These are phyloP conservation scores for Biston betularia DNA, from an alignment of 2,888 invertebrate species.

Conservation along the genomic window DNA sequence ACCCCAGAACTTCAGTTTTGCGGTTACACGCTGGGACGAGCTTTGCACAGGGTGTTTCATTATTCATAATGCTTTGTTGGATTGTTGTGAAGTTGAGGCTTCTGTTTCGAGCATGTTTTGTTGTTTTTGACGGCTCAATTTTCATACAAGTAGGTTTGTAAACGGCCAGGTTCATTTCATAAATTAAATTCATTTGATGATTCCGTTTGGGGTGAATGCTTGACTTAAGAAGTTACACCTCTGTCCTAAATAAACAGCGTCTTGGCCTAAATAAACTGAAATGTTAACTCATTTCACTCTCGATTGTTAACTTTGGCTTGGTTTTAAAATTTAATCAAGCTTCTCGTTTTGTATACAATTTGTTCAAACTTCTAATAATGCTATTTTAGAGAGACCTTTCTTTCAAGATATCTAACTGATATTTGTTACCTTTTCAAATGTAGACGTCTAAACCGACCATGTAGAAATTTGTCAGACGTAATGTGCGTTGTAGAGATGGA, in stretches of 20 bases:
- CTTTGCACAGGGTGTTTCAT: constrained; percentile 77
- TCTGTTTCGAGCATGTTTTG: constrained; percentile 69
- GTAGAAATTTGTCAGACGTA: no score
- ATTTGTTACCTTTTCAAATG: no score
- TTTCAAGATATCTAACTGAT: no score
- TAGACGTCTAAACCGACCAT: no score
- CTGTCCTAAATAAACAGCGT: constrained; percentile 47
- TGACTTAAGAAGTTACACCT: constrained; percentile 33
- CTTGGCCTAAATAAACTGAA: constrained; percentile 39
- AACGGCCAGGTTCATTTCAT: constrained; percentile 30
- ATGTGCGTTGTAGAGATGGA: no score
- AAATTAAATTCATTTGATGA: constrained; percentile 36
- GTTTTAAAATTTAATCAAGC: constrained; percentile 48
- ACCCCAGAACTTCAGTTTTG: constrained; percentile 62
- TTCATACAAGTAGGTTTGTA: constrained; percentile 45
- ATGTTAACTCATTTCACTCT: constrained; percentile 31
- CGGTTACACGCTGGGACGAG: constrained; percentile 53
- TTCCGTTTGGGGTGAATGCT: constrained; percentile 20
- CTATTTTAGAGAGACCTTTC: not conserved
- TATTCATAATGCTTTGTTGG: constrained; percentile 83
- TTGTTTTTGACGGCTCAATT: constrained; percentile 73
- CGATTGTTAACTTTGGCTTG: constrained; percentile 31
- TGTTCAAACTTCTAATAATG: constrained; percentile 21
- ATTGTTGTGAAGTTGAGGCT: constrained; percentile 72
- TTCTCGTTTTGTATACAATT: constrained; percentile 13